A percentile compares a stretch with the other conserved stretches of the same genome.
phyloP scores from a whole-genome alignment of 2,888 invertebrate genomes.

The Periphyllus acericola region DNA sequence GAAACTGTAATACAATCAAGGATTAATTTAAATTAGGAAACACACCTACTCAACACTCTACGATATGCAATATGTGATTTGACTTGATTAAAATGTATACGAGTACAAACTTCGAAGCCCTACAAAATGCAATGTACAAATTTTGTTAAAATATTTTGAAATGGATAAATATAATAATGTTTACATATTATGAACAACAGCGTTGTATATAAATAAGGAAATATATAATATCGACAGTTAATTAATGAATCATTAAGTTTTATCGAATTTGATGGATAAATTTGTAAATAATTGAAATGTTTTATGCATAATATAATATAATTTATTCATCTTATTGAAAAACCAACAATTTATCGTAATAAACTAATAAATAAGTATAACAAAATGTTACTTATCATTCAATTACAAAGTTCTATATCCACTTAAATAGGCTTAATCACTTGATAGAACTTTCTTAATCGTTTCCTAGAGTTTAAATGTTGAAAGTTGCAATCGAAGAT shows the following conservation, averaged over 20 bases:
- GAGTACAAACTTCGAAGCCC: no score
- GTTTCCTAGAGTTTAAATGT: neutral
- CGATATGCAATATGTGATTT: neutral
- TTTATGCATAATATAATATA: no score
- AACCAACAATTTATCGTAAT: neutral
- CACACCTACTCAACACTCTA: no score
- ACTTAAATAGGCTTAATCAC: neutral
- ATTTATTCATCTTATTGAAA: no score
- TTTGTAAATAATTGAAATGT: neutral
- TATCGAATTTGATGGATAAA: neutral
- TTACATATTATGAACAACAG: no score
- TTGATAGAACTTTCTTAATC: neutral
- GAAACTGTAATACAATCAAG: neutral
- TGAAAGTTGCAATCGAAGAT: neutral
- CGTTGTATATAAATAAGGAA: no score
- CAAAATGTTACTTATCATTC: neutral
- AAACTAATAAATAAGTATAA: neutral
- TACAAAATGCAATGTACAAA: no score
- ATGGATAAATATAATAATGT: no score
- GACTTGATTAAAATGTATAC: no score
- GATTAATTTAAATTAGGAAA: neutral
- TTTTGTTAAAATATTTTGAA: no score
- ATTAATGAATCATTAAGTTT: no score
- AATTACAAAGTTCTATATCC: neutral
- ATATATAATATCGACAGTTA: no score